Base-by-base conservation (phyloP, 2,113 vertebrate species). In the Rhinopomastus cyanomelas region DNA sequence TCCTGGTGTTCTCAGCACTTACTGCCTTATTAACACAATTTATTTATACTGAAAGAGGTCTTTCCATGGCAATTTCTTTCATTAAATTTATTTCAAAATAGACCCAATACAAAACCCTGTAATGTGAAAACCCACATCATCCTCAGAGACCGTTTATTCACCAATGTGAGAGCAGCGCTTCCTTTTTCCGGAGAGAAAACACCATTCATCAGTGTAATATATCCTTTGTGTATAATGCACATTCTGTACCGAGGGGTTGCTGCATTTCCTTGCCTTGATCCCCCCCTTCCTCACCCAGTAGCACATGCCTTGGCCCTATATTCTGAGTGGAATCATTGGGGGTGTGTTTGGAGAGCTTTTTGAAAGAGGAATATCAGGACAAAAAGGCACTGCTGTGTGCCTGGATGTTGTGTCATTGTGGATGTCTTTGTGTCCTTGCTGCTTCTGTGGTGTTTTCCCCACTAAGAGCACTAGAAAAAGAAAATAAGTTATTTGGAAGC, bases 11-110 rank as follows among this genome's bases (percentile, higher is more conserved):
- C 71, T 90, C 64, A 59, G 86, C 81, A 44, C 86, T 84, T 81
- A 15, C 52, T 76, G 64, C 67, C 34, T 92, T 84, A 91, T 88
- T 76, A 95, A 84, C 74, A 62, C 80, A 16, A 67, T 83, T 87
- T 73, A 55, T 92, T 90, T 79, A 5, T 65, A 59, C 16, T 29
- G 59, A 49, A 83, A 74, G 29, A 37, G 34, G 61, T 13, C 74
- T 91, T 81, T 84, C 61, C 32, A 5, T 37, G 42, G 42, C 71
- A 81, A 12, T 65, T n/a, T 52, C 16, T 46, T 42, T 44, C 21
- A 55, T 22, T 32, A 61, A 68, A 44, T 23, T 11, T 55, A 17
- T 64, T 59, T n/a, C 6, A 18, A 42, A 37, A 69, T 22, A 34
- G 25, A 12, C 13, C 11, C 34, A 48, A 23, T 16, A 26, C 16